Conservation (phyloP, 2,888 invertebrate species). For the Epirrhoe alternata region DNA sequence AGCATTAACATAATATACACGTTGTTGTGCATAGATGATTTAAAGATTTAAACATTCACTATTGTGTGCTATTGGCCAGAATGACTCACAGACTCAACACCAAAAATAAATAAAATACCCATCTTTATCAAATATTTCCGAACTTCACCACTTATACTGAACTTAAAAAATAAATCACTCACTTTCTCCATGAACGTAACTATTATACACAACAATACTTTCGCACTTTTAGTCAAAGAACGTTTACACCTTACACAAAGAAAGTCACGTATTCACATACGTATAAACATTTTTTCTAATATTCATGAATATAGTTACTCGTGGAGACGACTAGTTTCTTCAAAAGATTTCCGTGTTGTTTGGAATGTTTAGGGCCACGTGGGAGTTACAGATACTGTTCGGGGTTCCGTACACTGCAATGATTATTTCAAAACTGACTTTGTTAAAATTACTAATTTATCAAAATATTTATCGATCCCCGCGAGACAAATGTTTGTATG, state of each 20-base stretch:
- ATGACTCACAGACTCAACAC: too few species aligned
- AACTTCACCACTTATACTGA: conserved; percentile 1
- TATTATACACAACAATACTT: background rate
- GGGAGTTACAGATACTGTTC: background rate
- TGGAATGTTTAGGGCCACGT: conserved; percentile 21
- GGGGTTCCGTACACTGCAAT: conserved; percentile 12
- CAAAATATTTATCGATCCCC: too few species aligned
- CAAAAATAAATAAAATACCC: too few species aligned
- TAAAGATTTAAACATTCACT: too few species aligned
- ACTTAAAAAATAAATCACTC: conserved; percentile 12
- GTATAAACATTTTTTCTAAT: background rate
- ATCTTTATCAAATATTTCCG: background rate
- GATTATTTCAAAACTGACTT: background rate
- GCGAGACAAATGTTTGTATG: too few species aligned
- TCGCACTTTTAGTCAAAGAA: background rate
- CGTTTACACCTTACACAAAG: background rate
- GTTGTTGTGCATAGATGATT: too few species aligned
- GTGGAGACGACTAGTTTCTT: conserved; percentile 32
- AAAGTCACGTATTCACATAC: background rate
- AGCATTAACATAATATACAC: too few species aligned
- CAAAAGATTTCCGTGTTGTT: conserved; percentile 34
- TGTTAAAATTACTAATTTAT: too few species aligned
- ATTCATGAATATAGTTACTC: conserved; percentile 16
- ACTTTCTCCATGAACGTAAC: conserved; percentile 20
- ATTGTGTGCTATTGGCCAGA: too few species aligned